phyloP scores from a whole-genome alignment of 2,888 invertebrate species.

The Apamea monoglypha region DNA sequence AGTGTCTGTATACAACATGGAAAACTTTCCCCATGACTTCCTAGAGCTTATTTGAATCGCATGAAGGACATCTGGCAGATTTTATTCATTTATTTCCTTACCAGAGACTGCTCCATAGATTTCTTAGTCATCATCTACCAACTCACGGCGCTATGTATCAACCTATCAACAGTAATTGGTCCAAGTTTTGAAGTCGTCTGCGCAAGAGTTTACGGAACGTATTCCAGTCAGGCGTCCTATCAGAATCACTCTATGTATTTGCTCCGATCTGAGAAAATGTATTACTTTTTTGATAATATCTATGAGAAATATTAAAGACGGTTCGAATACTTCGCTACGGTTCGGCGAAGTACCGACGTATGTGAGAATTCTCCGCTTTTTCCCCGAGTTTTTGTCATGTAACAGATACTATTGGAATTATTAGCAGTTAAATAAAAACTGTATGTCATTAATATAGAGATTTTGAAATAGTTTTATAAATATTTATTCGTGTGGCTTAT shows the following conservation, averaged over 20 bases:
- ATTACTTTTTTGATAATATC: not conserved
- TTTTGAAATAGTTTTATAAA: slow-evolving; percentile 41
- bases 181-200: slow-evolving; percentile 49
- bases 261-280: slow-evolving; percentile 29
- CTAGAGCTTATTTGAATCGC: not conserved
- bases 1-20: not conserved
- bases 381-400: slow-evolving; percentile 38
- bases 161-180: slow-evolving; percentile 56
- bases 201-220: slow-evolving; percentile 48
- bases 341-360: slow-evolving; percentile 33
- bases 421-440: slow-evolving; percentile 20
- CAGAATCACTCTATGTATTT: slow-evolving; percentile 19
- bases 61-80: not conserved
- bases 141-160: slow-evolving; percentile 44
- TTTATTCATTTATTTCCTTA: not conserved
- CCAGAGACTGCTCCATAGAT: slow-evolving; percentile 7
- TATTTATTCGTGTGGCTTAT: slow-evolving; percentile 21
- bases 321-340: slow-evolving; percentile 1
- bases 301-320: slow-evolving; percentile 22
- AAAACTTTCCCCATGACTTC: too few species aligned
- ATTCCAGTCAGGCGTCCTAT: slow-evolving; percentile 37
- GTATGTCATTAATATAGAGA: slow-evolving; percentile 17
- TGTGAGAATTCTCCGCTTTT: slow-evolving; percentile 29
- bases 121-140: slow-evolving; percentile 24
- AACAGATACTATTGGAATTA: slow-evolving; percentile 8